Evolutionary conservation across 2,888 invertebrate genomes (phyloP).

Genomic region (Cryptocephalus primarius): DNA sequence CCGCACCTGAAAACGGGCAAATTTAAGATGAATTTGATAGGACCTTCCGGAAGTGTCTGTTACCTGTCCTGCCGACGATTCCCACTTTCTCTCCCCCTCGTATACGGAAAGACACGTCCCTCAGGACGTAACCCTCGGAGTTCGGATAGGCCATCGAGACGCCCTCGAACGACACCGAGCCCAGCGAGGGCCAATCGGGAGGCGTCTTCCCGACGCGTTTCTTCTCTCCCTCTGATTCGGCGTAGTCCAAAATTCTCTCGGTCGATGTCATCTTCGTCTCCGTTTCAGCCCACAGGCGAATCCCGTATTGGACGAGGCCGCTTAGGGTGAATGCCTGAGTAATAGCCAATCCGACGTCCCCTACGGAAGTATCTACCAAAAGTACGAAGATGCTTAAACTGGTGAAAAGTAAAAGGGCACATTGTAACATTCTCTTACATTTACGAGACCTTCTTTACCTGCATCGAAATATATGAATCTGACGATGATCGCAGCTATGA

Average conservation of each 20-base stretch:
- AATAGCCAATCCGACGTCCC: slow-evolving; percentile 64
- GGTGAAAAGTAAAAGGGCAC: too few relatives aligned
- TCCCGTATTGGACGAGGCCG: slow-evolving; percentile 50
- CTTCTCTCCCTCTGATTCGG: slow-evolving; percentile 37
- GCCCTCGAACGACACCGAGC: slow-evolving; percentile 45
- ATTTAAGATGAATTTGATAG: too few relatives aligned
- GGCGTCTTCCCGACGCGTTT: slow-evolving; percentile 40
- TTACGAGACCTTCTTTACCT: too few relatives aligned
- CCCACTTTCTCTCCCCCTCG: slow-evolving; percentile 40
- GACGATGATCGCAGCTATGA: slow-evolving; percentile 13
- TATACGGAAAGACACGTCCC: slow-evolving; percentile 38
- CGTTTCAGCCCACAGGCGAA: slow-evolving; percentile 74
- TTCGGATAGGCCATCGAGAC: slow-evolving; percentile 60
- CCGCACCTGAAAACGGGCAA: slow-evolving; percentile 47
- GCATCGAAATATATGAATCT: slow-evolving; percentile 13
- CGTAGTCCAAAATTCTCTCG: slow-evolving; percentile 54
- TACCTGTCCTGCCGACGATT: slow-evolving; percentile 61
- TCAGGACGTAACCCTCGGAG: slow-evolving; percentile 46
- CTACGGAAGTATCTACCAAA: slow-evolving; percentile 17
- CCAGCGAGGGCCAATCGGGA: slow-evolving; percentile 48
- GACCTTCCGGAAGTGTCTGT: slow-evolving; percentile 23
- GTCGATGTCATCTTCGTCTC: slow-evolving; percentile 79
- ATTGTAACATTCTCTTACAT: too few relatives aligned
- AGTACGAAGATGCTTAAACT: not conserved
- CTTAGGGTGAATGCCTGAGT: slow-evolving; percentile 70